Evolutionary conservation across 2,888 invertebrate genomes (phyloP), one percentile per base, ranked within the genome.

Genomic region (Allophyes oxyacanthae): DNA sequence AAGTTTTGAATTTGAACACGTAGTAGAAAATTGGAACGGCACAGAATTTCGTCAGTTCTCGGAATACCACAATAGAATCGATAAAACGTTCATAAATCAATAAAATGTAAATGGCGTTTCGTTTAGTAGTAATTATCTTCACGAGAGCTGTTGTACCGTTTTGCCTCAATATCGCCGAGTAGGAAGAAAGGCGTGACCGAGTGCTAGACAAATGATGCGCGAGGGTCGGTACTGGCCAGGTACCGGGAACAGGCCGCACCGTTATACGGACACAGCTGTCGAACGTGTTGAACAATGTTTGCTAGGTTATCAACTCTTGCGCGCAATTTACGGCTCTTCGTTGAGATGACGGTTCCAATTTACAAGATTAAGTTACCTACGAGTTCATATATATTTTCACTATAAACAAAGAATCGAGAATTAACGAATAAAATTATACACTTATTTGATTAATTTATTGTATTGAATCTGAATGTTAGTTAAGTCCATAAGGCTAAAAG

Each of bases 171-270:
- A 61, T 57, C 44, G 60, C 53, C 59, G 44, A 41, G 37, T 28
- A 53, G 14, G 41, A 38, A 46, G 60, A 55, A 42, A 64, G 42
- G 42, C 55, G 63, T 69, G 66, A 49, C 55, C 45, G 49, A 72
- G 66, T 70, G 63, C 26, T 67, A 59, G 64, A 62, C 69, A 74
- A 67, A 74, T 72, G 63, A 28, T 28, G 28, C 7, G 28, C 58
- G 48, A 38, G 38, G 38, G 38, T 38, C 38, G 30, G 26, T 20
- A 33, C 33, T 48, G 42, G 10, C 50, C 8, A 28, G 20, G 46
- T 71, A 58, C 64, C 41, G 44, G 56, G 64, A 62, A 72, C 51
- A 4, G 75, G 70, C 36, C 61, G 36, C 38, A 64, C 77, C 76
- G 76, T 77, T 77, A 77, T 42, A 28, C 59, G 62, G 72, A 64